phyloP scores from a whole-genome alignment of 64 coral and sea anemone species.

The Acropora tenuis region DNA sequence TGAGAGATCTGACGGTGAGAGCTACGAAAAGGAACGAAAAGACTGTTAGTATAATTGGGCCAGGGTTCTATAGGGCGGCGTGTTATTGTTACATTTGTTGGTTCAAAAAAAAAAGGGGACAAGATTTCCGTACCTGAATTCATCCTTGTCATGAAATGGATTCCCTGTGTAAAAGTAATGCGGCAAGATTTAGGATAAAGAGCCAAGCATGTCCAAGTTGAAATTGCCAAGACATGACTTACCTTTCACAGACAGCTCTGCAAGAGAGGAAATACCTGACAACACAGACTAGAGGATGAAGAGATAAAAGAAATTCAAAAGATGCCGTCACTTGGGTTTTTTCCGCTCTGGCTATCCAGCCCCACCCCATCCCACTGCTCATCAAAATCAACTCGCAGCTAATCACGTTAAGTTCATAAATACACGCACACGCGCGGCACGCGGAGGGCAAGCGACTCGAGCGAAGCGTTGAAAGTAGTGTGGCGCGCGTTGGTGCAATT shows the following conservation, averaged over 20 bases:
- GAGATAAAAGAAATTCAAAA: neutral
- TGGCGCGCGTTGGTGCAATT: no score
- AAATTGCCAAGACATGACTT: neutral
- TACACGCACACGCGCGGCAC: no score
- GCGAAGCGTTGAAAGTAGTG: no score
- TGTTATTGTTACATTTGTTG: neutral
- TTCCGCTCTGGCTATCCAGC: no score
- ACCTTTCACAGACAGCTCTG: constrained; percentile 45
- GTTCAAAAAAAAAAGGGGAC: neutral
- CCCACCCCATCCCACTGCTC: no score
- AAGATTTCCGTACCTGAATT: constrained; percentile 15
- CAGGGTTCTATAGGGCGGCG: no score
- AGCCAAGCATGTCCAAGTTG: neutral
- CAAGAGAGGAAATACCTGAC: constrained; percentile 6
- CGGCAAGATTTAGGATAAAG: neutral
- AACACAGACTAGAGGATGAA: neutral
- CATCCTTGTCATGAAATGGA: constrained; percentile 32
- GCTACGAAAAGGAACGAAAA: neutral
- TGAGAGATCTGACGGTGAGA: constrained; percentile 61
- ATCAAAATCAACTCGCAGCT: no score
- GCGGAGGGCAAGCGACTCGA: no score
- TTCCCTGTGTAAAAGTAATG: constrained; percentile 17
- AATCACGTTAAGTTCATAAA: no score
- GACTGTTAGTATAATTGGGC: neutral
- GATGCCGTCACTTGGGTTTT: no score